Base-by-base conservation (phyloP, 92 coral and sea anemone species). In the Siderastrea siderea region DNA sequence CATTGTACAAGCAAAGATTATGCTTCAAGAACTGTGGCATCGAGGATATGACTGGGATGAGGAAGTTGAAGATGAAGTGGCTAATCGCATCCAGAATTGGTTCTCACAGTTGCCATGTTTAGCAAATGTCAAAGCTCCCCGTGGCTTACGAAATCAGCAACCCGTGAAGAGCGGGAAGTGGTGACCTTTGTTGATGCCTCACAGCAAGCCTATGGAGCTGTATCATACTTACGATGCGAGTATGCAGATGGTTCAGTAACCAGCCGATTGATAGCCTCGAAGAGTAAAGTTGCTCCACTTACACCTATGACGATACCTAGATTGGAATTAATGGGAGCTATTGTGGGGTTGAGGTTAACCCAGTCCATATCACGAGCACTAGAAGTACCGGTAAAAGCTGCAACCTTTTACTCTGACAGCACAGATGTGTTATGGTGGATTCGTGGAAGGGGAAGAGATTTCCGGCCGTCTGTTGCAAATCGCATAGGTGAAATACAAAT, bases 391-490 rank as follows among this genome's bases (percentile, higher is more conserved):
- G 60, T 88, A 81, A 61, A 86, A 67, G 38, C 57, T 62, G 89
- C 85, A 8, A 43, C 75, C 10, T 89, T 94, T 81, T 92, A 81
- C 26, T 91, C 91, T 7, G 95, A 91, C 69, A 94, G 94, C 78
- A 75, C 60, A 13, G 93, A 90, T 51, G 93, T 90, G 59, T 66
- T 93, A 15, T 78, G 94, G 96, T 91, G 96, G 96, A 83, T 93
- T 60, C 84, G 93, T 3, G 96, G 93, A 13, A 58, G 87, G 26
- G 93, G 95, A 1, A 43, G 91, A 26, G 78, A 84, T 44, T 93
- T 87, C 60, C 78, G 94, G 10, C 90, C 94, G 47, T 93, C 90
- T 84, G 96, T 93, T n/a, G 93, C 93, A n/a, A 90, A 93, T 67
- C 92, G 84, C 19, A 81, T 93, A 1, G 93, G 96, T 0, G 90